phyloP scores from a whole-genome alignment of 2,113 vertebrate species.

The Labrus mixtus region DNA sequence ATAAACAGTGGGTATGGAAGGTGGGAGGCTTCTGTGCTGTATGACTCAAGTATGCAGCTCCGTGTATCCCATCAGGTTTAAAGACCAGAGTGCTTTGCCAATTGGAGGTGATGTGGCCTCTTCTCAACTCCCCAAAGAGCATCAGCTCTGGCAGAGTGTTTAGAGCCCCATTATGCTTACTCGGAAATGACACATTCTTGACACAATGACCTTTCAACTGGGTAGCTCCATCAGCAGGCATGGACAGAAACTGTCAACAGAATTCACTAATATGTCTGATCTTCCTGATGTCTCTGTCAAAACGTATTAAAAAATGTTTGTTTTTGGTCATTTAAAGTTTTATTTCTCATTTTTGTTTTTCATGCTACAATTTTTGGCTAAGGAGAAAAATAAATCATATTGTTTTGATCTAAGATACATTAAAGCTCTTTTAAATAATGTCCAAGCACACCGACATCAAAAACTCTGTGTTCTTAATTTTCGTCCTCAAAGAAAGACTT shows the following conservation, averaged over 20 bases:
- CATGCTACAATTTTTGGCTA: not conserved
- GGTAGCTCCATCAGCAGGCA: conserved; percentile 18
- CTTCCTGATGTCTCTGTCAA: not conserved
- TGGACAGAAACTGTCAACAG: conserved; percentile 50
- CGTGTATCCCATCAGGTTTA: conserved; percentile 41
- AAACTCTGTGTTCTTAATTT: conserved; percentile 13
- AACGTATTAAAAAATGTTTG: not conserved
- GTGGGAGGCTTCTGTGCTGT: conserved; percentile 41
- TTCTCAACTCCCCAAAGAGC: conserved; percentile 43
- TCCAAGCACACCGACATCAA: conserved; percentile 4
- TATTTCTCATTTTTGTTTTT: not conserved
- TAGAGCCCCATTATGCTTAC: conserved; percentile 21
- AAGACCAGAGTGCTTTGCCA: conserved; percentile 37
- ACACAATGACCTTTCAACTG: conserved; percentile 39
- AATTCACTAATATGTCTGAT: conserved; percentile 14
- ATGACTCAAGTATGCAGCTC: conserved; percentile 27
- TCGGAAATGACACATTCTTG: conserved; percentile 62
- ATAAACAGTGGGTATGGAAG: conserved; percentile 64
- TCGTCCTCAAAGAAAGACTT: conserved; percentile 30
- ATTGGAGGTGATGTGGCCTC: conserved; percentile 49
- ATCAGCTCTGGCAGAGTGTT: conserved; percentile 46
- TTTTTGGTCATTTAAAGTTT: not conserved
- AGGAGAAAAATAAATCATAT: not conserved
- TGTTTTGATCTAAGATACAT: conserved; percentile 5
- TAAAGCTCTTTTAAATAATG: conserved; percentile 4